These are phyloP conservation scores for Eulemur albifrons DNA, from an alignment of 2,797 vertebrate genomes.

Conservation along the genomic window DNA sequence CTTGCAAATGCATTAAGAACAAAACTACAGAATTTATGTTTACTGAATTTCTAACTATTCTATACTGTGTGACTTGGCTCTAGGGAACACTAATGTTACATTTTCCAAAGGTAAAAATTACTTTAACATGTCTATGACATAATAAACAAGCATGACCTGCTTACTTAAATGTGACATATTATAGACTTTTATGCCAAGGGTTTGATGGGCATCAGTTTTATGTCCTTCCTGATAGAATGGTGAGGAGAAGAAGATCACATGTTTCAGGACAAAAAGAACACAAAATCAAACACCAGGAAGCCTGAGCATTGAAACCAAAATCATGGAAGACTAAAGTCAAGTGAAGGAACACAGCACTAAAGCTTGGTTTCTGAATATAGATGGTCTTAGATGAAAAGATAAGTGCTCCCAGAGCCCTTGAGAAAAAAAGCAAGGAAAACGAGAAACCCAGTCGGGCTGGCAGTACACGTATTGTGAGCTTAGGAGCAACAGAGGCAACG, in stretches of 20 bases:
- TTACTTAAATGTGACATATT: background rate
- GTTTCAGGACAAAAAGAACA: background rate
- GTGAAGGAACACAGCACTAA: background rate
- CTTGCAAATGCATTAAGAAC: slow-evolving; percentile 12
- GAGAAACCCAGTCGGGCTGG: background rate
- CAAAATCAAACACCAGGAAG: background rate
- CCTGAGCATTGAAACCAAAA: background rate
- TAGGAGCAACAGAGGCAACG: background rate
- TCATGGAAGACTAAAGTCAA: background rate
- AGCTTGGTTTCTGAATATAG: background rate
- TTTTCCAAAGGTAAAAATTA: slow-evolving; percentile 55
- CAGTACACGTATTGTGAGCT: background rate
- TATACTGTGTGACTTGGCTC: background rate
- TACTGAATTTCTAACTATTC: background rate
- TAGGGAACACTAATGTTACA: background rate
- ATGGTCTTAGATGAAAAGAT: background rate
- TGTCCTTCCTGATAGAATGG: background rate
- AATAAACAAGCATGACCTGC: background rate
- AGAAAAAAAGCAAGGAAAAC: background rate
- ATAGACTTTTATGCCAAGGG: background rate
- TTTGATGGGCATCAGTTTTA: background rate
- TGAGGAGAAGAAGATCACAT: background rate
- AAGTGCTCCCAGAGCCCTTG: background rate
- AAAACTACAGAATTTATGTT: background rate
- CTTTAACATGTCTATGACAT: background rate